A percentile compares a stretch with the other conserved stretches of the same genome.
These are phyloP conservation scores for Andrena marginata DNA, from an alignment of 2,888 invertebrate species.

Conservation along the genomic window DNA sequence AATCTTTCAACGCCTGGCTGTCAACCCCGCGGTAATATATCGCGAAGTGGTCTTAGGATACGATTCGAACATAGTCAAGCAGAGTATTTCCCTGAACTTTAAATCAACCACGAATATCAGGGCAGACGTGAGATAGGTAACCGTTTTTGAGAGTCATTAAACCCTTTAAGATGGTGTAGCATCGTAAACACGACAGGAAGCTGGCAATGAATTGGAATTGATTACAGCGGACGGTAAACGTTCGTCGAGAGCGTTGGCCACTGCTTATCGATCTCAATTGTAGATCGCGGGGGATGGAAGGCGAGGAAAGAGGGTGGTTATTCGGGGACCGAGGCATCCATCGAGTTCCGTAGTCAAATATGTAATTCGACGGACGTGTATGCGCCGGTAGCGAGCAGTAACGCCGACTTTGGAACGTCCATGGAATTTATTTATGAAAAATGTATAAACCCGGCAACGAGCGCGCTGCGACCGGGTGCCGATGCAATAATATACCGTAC, in stretches of 20 bases:
- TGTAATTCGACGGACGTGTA: constrained; percentile 48
- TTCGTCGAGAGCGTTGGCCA: neutral
- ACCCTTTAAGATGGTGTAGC: too few relatives aligned
- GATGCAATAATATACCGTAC: constrained; percentile 55
- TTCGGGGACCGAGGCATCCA: constrained; percentile 9
- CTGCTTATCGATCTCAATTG: neutral
- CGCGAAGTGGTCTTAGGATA: too few relatives aligned
- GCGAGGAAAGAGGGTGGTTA: neutral
- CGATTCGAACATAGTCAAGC: too few relatives aligned
- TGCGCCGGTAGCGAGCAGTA: constrained; percentile 21
- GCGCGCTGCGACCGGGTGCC: constrained; percentile 36
- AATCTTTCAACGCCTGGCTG: constrained; percentile 2
- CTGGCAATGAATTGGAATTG: too few relatives aligned
- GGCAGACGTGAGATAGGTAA: neutral
- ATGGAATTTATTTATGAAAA: constrained; percentile 78
- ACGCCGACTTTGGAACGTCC: constrained; percentile 44
- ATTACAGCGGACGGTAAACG: neutral
- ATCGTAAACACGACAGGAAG: too few relatives aligned
- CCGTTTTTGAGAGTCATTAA: too few relatives aligned
- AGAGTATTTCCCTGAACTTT: too few relatives aligned
- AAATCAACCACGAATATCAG: too few relatives aligned
- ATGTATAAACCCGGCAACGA: constrained; percentile 69
- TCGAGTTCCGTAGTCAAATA: constrained; percentile 33
- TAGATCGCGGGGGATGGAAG: neutral
- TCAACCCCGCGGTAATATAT: neutral